Evolutionary conservation across 2,113 vertebrate species (phyloP).

Genomic region (Pheucticus melanocephalus): DNA sequence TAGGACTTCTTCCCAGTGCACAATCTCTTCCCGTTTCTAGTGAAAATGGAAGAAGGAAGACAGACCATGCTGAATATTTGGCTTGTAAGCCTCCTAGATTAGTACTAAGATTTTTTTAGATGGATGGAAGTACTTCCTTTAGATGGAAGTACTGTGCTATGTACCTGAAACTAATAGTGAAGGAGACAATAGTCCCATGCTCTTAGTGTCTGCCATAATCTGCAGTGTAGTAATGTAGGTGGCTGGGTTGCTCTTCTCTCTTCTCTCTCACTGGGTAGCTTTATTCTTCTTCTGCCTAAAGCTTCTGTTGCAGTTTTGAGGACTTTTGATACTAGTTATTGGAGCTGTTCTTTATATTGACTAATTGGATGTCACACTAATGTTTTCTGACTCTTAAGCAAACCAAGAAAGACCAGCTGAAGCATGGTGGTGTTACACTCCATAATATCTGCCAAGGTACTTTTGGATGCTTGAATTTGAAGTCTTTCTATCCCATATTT

Average conservation of each 20-base stretch:
- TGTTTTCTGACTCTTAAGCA: slow-evolving; percentile 29
- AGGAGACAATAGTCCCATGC: background rate
- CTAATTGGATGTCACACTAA: slow-evolving; percentile 60
- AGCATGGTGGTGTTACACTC: slow-evolving; percentile 31
- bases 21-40: slow-evolving; percentile 62
- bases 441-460: slow-evolving; percentile 23
- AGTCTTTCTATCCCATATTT: slow-evolving; percentile 42
- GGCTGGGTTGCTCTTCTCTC: slow-evolving; percentile 30
- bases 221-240: slow-evolving; percentile 49
- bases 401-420: slow-evolving; percentile 1
- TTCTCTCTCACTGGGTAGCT: slow-evolving; percentile 39
- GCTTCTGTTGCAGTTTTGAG: slow-evolving; percentile 50
- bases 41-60: slow-evolving; percentile 59
- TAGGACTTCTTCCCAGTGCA: slow-evolving; percentile 59
- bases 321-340: slow-evolving; percentile 43
- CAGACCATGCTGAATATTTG: slow-evolving; percentile 41
- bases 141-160: slow-evolving; percentile 24
- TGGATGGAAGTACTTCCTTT: slow-evolving; percentile 10
- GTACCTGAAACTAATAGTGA: slow-evolving; percentile 47
- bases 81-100: slow-evolving; percentile 60
- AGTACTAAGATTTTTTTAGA: slow-evolving; percentile 47
- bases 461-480: slow-evolving; percentile 24
- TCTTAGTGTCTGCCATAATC: slow-evolving; percentile 46
- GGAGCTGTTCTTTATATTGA: slow-evolving; percentile 49
- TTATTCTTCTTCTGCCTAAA: slow-evolving; percentile 72